Percentiles rank a stretch among this genome's conserved stretches.
phyloP scores from a whole-genome alignment of 2,888 invertebrate genomes.

The Sinotaia quadrata region DNA sequence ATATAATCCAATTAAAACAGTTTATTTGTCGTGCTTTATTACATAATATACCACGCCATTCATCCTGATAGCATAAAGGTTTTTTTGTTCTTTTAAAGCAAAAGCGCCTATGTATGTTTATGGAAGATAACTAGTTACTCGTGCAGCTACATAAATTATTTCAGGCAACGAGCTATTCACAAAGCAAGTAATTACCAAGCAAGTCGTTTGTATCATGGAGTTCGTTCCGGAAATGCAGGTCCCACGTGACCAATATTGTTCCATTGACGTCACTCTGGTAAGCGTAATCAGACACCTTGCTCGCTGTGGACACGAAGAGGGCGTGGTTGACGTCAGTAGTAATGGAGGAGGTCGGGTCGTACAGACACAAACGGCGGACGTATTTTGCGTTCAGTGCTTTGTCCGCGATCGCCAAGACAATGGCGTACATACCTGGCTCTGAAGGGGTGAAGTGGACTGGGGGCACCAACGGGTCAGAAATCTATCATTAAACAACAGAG shows the following conservation, averaged over 20 bases:
- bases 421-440: constrained; percentile 46
- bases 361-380: constrained; percentile 45
- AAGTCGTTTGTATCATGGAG: not conserved
- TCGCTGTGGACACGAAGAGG: constrained; percentile 39
- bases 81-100: no score
- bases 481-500: no score
- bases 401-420: constrained; percentile 45
- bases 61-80: no score
- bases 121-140: no score
- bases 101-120: no score
- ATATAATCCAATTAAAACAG: no score
- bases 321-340: constrained; percentile 6
- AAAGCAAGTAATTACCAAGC: no score
- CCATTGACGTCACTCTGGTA: constrained; percentile 40
- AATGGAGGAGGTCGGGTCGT: constrained; percentile 40
- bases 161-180: no score
- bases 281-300: constrained; percentile 34
- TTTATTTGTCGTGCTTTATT: no score
- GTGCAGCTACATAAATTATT: no score
- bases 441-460: constrained; percentile 34
- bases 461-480: no score
- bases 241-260: constrained; percentile 37
- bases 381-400: constrained; percentile 49
- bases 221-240: constrained; percentile 33
- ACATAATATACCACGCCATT: no score